A percentile compares a stretch with the other conserved stretches of the same genome.
Conservation (phyloP, 2,888 invertebrate genomes). For the Orthonychiurus folsomi region DNA sequence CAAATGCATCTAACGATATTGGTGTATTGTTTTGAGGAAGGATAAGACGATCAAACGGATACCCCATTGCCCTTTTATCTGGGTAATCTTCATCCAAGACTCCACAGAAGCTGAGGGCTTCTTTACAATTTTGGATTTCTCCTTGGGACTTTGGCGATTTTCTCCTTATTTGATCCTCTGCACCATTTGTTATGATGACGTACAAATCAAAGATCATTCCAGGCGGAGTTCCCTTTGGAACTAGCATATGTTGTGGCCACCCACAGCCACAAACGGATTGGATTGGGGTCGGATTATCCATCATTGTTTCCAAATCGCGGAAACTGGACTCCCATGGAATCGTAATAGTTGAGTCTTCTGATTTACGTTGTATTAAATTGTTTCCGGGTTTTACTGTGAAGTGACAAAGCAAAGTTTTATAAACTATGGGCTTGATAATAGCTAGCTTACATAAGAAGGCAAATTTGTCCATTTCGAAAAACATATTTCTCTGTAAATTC, state of each 20-base stretch:
- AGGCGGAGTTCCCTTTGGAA: constrained; percentile 57
- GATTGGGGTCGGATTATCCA: constrained; percentile 2
- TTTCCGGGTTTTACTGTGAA: constrained; percentile 50
- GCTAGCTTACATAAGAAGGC: constrained; percentile 50
- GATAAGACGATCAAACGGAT: constrained; percentile 41
- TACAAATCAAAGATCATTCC: constrained; percentile 41
- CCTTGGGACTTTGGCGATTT: constrained; percentile 8
- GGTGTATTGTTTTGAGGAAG: background rate
- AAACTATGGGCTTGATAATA: constrained; percentile 8
- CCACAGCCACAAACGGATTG: constrained; percentile 66
- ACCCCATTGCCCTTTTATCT: constrained; percentile 74
- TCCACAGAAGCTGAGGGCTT: constrained; percentile 67
- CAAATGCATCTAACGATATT: constrained; percentile 5
- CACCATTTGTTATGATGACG: constrained; percentile 41
- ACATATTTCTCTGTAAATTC: constrained; percentile 55
- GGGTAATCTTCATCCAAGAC: constrained; percentile 67
- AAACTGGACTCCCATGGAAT: constrained; percentile 75
- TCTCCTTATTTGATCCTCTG: constrained; percentile 36
- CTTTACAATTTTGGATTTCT: constrained; percentile 50
- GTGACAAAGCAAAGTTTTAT: background rate
- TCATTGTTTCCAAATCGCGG: constrained; percentile 45
- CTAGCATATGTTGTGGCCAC: constrained; percentile 73
- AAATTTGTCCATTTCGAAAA: constrained; percentile 68
- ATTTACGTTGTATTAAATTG: constrained; percentile 58
- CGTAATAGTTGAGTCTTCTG: constrained; percentile 66